Conservation (phyloP, 2,113 vertebrate genomes). For the Melierax canorus region DNA sequence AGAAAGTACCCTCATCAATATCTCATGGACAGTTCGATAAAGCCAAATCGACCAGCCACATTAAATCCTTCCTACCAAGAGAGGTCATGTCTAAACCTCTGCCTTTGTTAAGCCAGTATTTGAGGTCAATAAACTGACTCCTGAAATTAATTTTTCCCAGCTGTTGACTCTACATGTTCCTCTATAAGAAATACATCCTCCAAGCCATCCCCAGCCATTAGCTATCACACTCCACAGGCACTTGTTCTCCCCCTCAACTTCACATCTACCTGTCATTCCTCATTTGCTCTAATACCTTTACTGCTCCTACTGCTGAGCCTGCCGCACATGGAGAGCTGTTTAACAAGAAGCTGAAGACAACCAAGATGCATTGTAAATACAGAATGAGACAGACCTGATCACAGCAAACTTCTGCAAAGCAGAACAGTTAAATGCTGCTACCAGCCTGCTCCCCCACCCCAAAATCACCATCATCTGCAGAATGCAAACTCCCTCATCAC, state of each 20-base stretch:
- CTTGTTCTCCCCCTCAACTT: neutral
- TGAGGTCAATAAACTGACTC: neutral
- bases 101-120: neutral
- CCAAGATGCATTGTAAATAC: rapidly evolving
- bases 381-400: neutral
- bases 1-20: neutral
- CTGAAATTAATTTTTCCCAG: neutral
- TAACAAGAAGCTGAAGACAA: neutral
- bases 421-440: neutral
- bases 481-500: rapidly evolving
- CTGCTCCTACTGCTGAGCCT: neutral
- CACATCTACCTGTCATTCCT: rapidly evolving
- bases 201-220: neutral
- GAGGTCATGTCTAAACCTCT: neutral
- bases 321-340: neutral
- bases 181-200: neutral
- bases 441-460: neutral
- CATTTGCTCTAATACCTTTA: neutral
- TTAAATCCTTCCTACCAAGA: neutral
- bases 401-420: neutral
- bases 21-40: neutral
- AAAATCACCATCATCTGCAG: rapidly evolving
- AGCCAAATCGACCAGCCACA: neutral
- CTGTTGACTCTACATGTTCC: neutral
- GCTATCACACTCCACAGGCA: neutral